A percentile compares a stretch with the other conserved stretches of the same genome.
Conservation (phyloP, 2,888 invertebrate genomes). For the Philopedon plagiatum region DNA sequence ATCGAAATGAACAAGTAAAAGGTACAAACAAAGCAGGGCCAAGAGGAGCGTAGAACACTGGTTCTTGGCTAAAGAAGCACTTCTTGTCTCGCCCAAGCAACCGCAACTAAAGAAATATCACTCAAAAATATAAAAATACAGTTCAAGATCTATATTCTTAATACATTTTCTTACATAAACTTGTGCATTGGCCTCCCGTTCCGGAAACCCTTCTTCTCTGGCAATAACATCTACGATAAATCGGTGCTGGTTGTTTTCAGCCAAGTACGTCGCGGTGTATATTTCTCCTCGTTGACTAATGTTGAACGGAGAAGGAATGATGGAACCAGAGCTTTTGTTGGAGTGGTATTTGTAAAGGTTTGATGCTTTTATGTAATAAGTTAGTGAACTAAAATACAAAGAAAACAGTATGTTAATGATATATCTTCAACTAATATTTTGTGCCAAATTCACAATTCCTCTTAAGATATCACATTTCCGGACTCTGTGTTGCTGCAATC, state of each 20-base stretch:
- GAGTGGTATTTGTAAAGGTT: conserved; percentile 86
- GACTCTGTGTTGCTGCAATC: no score
- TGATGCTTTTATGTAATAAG: conserved; percentile 86
- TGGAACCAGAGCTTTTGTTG: conserved; percentile 84
- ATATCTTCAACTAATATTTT: no score
- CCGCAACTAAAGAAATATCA: no score
- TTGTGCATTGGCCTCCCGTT: conserved; percentile 81
- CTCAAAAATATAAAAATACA: not conserved
- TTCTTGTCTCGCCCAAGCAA: no score
- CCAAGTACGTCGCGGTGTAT: conserved; percentile 85
- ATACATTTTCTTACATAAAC: conserved; percentile 81
- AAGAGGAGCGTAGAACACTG: no score
- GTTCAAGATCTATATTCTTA: not conserved
- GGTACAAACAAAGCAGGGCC: no score
- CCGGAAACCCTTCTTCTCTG: conserved; percentile 84
- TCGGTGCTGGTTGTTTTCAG: conserved; percentile 90
- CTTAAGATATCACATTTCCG: no score
- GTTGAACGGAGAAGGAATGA: conserved; percentile 90
- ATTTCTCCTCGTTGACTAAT: conserved; percentile 81
- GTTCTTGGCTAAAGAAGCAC: no score
- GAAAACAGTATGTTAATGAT: no score
- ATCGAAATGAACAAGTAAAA: no score
- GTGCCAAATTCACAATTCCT: no score
- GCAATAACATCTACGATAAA: conserved; percentile 89
- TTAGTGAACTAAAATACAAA: conserved; percentile 77